phyloP scores from a whole-genome alignment of 23 tunicate genomes.

The Styela plicata region DNA sequence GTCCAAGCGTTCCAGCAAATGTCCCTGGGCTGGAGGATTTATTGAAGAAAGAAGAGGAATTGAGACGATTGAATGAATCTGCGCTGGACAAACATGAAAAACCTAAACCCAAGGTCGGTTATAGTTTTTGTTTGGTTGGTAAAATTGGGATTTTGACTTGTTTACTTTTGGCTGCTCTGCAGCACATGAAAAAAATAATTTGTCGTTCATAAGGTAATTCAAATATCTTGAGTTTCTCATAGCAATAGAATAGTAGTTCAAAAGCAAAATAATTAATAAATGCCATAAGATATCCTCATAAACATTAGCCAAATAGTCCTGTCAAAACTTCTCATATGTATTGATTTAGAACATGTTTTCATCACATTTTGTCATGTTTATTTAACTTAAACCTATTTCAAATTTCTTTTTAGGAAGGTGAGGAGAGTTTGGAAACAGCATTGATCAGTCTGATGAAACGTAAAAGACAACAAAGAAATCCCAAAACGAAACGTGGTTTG shows the following conservation, averaged over 20 bases:
- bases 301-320: not conserved
- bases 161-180: no score
- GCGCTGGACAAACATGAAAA: slow-evolving; percentile 3
- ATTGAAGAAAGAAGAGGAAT: slow-evolving; percentile 48
- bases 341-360: no score
- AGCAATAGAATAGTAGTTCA: no score
- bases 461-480: slow-evolving; percentile 56
- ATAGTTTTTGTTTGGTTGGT: no score
- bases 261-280: no score
- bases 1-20: slow-evolving; percentile 86
- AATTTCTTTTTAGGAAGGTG: slow-evolving; percentile 24
- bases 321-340: no score
- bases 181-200: no score
- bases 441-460: slow-evolving; percentile 59
- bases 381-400: not conserved
- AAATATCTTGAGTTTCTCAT: no score
- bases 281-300: not conserved
- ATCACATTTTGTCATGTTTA: no score
- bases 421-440: slow-evolving; percentile 71
- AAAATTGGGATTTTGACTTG: no score
- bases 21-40: slow-evolving; percentile 74
- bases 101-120: not conserved
- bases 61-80: slow-evolving; percentile 15
- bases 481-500: slow-evolving; percentile 56
- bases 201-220: no score